phyloP scores from a whole-genome alignment of 2,113 vertebrate species.

The Cebus imitator region DNA sequence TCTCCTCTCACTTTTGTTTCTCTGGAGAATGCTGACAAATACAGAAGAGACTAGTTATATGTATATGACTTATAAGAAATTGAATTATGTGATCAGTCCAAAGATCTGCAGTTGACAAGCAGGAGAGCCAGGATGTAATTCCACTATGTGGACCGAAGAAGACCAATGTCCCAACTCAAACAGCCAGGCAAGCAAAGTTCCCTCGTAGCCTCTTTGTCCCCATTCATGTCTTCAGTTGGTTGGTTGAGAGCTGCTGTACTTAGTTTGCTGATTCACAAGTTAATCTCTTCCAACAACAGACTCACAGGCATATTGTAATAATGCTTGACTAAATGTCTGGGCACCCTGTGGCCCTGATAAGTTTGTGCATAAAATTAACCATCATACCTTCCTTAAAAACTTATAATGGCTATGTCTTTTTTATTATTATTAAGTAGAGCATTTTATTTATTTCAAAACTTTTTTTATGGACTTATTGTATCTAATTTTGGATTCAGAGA shows the following conservation, averaged over 20 bases:
- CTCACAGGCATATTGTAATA: background rate
- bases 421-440: background rate
- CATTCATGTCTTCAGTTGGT: background rate
- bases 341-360: background rate
- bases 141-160: background rate
- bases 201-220: background rate
- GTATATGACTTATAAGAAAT: background rate
- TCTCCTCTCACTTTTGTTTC: too few species aligned
- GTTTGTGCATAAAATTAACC: background rate
- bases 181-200: background rate
- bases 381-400: background rate
- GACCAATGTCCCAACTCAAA: background rate
- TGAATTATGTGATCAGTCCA: background rate
- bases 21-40: too few species aligned
- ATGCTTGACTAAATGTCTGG: conserved; percentile 1
- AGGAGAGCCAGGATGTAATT: background rate
- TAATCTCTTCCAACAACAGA: background rate
- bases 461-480: background rate
- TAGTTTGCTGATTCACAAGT: background rate
- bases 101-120: background rate
- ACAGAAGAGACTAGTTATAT: background rate
- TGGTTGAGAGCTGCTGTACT: background rate
- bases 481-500: background rate
- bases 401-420: background rate
- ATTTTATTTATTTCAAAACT: conserved; percentile 29